These are phyloP conservation scores for Drosophila buzzatii DNA, from an alignment of 2,888 invertebrate species.

Conservation along the genomic window DNA sequence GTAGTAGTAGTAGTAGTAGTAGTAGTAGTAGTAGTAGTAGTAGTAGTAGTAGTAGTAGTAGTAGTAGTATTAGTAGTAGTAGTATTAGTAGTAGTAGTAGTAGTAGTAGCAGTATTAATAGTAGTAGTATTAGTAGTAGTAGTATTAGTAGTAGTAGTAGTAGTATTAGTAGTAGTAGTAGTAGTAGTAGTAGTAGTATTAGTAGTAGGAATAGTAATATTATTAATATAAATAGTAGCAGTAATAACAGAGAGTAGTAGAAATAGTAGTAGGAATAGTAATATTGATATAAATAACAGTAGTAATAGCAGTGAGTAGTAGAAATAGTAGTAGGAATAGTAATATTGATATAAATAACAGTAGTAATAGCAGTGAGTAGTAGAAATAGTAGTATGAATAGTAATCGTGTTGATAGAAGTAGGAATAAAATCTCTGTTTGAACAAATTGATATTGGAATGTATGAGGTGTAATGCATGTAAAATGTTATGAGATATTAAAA, in stretches of 20 bases:
- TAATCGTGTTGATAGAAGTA: background rate
- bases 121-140: background rate
- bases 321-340: background rate
- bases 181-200: background rate
- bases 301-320: background rate
- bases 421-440: too few relatives aligned
- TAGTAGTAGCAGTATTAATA: too few relatives aligned
- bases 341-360: background rate
- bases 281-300: background rate
- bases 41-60: background rate
- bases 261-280: background rate
- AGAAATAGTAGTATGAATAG: background rate
- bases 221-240: background rate
- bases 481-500: too few relatives aligned
- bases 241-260: background rate
- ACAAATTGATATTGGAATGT: too few relatives aligned
- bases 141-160: background rate
- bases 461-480: too few relatives aligned
- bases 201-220: background rate
- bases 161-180: background rate
- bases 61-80: background rate
- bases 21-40: background rate
- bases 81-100: too few relatives aligned
- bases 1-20: background rate
- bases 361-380: background rate